Conservation (phyloP, 92 coral and sea anemone species). For the Porites cylindrica region DNA sequence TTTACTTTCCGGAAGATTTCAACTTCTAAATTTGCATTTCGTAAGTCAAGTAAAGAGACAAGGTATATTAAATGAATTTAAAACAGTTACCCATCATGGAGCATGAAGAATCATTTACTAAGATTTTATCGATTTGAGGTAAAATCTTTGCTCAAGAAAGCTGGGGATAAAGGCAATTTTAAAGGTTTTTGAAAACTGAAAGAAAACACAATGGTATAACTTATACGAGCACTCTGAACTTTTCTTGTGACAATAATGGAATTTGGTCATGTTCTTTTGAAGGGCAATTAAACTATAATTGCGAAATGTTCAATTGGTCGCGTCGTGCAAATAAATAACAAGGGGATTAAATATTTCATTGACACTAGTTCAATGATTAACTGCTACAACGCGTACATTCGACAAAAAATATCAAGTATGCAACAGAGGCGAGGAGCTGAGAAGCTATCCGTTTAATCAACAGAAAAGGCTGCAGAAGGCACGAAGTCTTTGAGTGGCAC, state of each 20-base stretch:
- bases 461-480: not conserved
- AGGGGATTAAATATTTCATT: conserved; percentile 19
- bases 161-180: not conserved
- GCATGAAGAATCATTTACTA: not conserved
- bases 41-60: not conserved
- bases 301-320: conserved; percentile 11
- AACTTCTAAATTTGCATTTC: conserved; percentile 23
- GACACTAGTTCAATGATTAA: not conserved
- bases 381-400: not conserved
- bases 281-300: conserved; percentile 17
- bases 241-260: conserved; percentile 33
- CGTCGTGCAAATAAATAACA: conserved; percentile 11
- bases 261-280: conserved; percentile 16
- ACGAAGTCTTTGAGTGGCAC: not conserved
- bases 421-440: not conserved
- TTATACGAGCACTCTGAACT: not conserved
- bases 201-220: not conserved
- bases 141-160: not conserved
- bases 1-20: not conserved
- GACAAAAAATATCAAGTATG: not conserved
- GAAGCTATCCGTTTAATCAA: conserved; percentile 9
- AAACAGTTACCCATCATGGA: not conserved
- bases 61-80: not conserved
- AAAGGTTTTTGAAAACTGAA: not conserved
- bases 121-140: not conserved